Percentiles rank a stretch among this genome's conserved stretches.
These are phyloP conservation scores for Alligator mississippiensis DNA, from an alignment of 2,113 vertebrate species.

Conservation along the genomic window DNA sequence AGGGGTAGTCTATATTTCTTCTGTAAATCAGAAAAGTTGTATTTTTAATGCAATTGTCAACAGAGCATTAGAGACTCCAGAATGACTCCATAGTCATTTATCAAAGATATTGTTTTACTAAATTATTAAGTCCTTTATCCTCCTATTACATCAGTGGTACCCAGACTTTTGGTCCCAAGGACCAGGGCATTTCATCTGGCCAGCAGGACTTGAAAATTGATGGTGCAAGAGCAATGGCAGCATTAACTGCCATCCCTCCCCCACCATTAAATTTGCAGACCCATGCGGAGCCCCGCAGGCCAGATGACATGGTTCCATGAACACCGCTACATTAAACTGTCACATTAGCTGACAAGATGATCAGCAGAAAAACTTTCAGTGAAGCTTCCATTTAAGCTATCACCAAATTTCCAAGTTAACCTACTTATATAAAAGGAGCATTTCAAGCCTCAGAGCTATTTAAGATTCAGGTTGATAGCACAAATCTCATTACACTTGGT, in stretches of 20 bases:
- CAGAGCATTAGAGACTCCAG: neutral
- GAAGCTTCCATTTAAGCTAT: slow-evolving; percentile 14
- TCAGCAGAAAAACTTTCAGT: neutral
- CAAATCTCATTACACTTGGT: neutral
- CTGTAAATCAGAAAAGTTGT: neutral
- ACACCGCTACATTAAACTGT: neutral
- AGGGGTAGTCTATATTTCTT: neutral
- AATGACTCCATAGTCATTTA: slow-evolving; percentile 8
- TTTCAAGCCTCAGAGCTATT: neutral
- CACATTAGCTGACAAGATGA: neutral
- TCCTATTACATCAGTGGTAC: neutral
- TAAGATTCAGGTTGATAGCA: neutral
- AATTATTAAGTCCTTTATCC: slow-evolving; percentile 11
- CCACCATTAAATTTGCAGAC: no score
- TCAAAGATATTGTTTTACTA: neutral
- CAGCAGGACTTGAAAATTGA: no score
- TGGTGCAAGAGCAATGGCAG: no score
- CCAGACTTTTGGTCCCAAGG: no score
- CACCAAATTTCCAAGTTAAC: slow-evolving; percentile 18
- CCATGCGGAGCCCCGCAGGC: no score
- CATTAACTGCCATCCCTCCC: no score
- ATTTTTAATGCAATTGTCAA: neutral
- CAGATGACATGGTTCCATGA: no score
- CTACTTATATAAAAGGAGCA: neutral
- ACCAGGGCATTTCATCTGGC: no score